A percentile compares a stretch with the other conserved stretches of the same genome.
Evolutionary conservation across 2,113 vertebrate genomes (phyloP).

Genomic region (Poeciliopsis turrubarensis): DNA sequence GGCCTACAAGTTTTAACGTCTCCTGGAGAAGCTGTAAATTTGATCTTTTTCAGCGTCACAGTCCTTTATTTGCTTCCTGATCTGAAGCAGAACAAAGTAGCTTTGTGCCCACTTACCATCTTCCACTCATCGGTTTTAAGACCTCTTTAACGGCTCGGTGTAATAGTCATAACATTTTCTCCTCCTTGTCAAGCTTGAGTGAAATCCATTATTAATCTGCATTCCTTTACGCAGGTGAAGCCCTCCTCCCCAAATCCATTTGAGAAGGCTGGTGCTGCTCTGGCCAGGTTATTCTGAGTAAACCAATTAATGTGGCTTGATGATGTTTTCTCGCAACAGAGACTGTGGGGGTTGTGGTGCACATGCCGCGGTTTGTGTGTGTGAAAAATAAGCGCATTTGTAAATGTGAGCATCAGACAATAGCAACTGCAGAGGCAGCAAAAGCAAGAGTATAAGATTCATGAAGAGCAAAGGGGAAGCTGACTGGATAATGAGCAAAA

Average conservation of each 20-base stretch:
- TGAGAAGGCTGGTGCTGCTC: conserved; percentile 46
- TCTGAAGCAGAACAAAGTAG: conserved; percentile 25
- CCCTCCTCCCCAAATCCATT: conserved; percentile 67
- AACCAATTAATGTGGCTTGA: conserved; percentile 29
- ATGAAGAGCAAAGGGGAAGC: conserved; percentile 48
- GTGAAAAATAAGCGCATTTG: conserved; percentile 17
- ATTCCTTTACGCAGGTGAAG: conserved; percentile 66
- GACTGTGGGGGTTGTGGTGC: conserved; percentile 14
- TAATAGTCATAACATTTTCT: conserved; percentile 42
- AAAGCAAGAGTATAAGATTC: conserved; percentile 37
- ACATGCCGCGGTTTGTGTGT: not conserved
- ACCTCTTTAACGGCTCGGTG: conserved; percentile 66
- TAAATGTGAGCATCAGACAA: conserved; percentile 25
- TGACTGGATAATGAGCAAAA: conserved; percentile 61
- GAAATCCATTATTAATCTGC: conserved; percentile 78
- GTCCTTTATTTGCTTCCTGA: conserved; percentile 37
- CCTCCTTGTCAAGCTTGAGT: conserved; percentile 49
- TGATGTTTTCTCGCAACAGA: conserved; percentile 34
- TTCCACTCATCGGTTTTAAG: conserved; percentile 72
- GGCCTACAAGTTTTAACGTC: not conserved
- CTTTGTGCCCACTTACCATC: conserved; percentile 42
- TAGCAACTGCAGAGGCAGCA: conserved; percentile 49
- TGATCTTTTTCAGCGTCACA: conserved; percentile 7
- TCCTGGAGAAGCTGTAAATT: not conserved
- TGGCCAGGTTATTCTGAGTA: conserved; percentile 47